Evolutionary conservation across 1,140 invertebrate species (phyloP).

Genomic region (Wasmannia auropunctata): DNA sequence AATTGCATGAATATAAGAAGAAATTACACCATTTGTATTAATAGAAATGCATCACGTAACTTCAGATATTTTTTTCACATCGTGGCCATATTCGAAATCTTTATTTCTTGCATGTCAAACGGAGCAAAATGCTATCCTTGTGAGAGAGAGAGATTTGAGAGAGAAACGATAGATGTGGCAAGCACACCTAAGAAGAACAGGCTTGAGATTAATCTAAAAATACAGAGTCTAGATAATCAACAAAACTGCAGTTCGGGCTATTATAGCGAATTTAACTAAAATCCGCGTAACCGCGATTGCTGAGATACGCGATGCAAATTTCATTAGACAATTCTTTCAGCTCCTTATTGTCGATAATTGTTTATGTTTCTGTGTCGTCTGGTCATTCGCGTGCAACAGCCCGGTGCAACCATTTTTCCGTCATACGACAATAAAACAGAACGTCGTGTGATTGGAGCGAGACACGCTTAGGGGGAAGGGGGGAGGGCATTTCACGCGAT

Average conservation of each 20-base stretch:
- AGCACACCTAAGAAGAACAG: no score
- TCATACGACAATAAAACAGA: no score
- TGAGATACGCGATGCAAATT: not conserved
- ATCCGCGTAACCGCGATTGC: not conserved
- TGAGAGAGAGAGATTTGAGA: no score
- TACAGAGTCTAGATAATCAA: not conserved
- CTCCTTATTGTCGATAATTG: not conserved
- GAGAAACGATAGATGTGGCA: not conserved
- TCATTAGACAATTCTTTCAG: not conserved
- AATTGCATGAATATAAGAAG: no score
- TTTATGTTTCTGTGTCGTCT: not conserved
- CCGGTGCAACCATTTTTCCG: no score
- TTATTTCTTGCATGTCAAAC: not conserved
- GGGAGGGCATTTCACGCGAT: no score
- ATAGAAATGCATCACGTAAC: not conserved
- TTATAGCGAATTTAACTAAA: not conserved
- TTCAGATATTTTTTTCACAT: not conserved
- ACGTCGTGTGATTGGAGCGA: no score
- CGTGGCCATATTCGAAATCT: not conserved
- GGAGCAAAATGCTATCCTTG: not conserved
- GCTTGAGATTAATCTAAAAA: not conserved
- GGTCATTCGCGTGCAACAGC: no score
- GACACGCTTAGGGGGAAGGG: no score
- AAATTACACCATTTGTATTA: no score
- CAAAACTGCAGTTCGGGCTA: not conserved